phyloP scores from a whole-genome alignment of 2,113 vertebrate genomes.

The Sarotherodon lohbergeri region DNA sequence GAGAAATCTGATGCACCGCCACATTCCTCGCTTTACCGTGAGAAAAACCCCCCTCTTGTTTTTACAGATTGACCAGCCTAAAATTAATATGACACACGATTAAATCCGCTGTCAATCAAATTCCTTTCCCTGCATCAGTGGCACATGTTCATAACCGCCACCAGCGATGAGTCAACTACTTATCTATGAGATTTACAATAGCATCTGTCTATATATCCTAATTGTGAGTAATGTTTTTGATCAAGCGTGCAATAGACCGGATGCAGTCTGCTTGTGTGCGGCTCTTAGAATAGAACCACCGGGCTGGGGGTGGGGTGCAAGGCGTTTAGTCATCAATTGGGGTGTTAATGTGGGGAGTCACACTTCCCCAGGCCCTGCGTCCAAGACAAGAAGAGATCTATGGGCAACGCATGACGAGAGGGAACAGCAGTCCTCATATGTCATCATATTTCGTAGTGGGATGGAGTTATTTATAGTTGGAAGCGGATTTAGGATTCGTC shows the following conservation, averaged over 20 bases:
- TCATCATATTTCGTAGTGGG: neutral
- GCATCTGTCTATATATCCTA: neutral
- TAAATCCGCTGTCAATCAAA: conserved; percentile 28
- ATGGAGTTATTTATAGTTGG: conserved; percentile 21
- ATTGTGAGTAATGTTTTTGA: conserved; percentile 46
- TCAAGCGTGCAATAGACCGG: conserved; percentile 17
- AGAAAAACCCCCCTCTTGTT: neutral
- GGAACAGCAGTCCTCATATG: neutral
- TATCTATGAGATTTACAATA: neutral
- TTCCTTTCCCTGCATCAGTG: neutral
- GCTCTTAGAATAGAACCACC: conserved; percentile 39
- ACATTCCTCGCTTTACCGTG: neutral
- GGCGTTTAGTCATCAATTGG: conserved; percentile 43
- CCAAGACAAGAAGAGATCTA: neutral
- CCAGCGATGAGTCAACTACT: conserved; percentile 32
- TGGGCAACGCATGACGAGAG: neutral
- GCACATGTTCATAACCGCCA: neutral
- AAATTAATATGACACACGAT: conserved; percentile 39
- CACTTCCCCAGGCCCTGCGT: conserved; percentile 14
- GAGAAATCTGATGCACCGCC: neutral
- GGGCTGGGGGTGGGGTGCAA: neutral
- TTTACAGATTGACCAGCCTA: neutral
- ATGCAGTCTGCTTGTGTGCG: neutral
- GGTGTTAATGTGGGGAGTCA: conserved; percentile 39
- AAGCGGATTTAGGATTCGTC: conserved; percentile 19